Conservation (phyloP, 2,113 vertebrate genomes). For the Perca schrenkii region DNA sequence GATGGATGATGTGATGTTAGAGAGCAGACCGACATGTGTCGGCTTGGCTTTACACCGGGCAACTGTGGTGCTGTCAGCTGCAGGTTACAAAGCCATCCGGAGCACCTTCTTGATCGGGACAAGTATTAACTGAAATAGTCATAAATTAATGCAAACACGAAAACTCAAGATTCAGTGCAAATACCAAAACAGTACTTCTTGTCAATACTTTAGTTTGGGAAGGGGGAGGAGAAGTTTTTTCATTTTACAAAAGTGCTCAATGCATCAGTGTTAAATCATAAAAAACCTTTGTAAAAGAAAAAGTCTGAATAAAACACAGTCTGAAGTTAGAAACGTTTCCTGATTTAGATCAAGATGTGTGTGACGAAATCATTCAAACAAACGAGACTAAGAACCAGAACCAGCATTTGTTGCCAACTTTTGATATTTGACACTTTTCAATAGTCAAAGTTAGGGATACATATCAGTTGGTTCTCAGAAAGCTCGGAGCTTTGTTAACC, state of each 20-base stretch:
- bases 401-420: not conserved
- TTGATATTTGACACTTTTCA: not conserved
- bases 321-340: no score
- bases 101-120: not conserved
- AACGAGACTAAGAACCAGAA: not conserved
- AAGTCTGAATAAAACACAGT: not conserved
- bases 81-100: constrained; percentile 1
- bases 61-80: not conserved
- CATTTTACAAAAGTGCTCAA: not conserved
- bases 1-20: not conserved
- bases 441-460: not conserved
- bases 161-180: not conserved
- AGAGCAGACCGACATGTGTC: not conserved
- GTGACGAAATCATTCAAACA: not conserved
- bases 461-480: not conserved
- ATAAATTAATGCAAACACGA: not conserved
- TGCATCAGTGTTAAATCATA: not conserved
- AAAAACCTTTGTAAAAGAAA: no score
- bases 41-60: constrained; percentile 26
- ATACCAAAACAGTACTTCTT: not conserved
- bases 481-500: not conserved
- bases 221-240: not conserved
- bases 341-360: not conserved
- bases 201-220: not conserved
- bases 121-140: not conserved